A percentile compares a stretch with the other conserved stretches of the same genome.
Evolutionary conservation across 2,113 vertebrate genomes (phyloP).

Genomic region (Gasterosteus nipponicus): DNA sequence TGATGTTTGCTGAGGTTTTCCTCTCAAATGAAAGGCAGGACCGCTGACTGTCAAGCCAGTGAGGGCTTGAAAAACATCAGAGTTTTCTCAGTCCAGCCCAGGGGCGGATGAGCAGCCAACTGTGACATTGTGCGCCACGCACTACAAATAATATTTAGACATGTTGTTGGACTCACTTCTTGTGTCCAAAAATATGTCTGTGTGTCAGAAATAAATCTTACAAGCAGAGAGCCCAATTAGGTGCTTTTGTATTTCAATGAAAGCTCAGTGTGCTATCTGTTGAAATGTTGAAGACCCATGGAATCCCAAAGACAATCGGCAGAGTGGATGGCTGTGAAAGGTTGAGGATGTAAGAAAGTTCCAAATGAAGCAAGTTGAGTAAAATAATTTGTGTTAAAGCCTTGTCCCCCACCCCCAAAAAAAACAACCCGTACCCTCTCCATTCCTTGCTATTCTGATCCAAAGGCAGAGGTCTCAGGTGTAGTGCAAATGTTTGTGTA

Average conservation of each 20-base stretch:
- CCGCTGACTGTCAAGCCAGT: constrained; percentile 22
- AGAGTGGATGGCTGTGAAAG: not conserved
- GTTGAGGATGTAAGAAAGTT: not conserved
- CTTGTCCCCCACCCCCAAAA: not conserved
- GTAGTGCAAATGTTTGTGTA: constrained; percentile 58
- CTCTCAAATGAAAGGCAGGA: constrained; percentile 55
- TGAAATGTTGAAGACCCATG: constrained; percentile 11
- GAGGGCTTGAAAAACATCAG: constrained; percentile 53
- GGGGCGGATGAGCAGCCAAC: constrained; percentile 21
- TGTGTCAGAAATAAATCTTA: not conserved
- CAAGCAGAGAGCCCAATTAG: not conserved
- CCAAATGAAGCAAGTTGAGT: not conserved
- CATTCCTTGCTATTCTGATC: constrained; percentile 18
- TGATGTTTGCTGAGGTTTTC: constrained; percentile 74
- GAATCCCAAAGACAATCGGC: not conserved
- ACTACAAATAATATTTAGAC: constrained; percentile 26
- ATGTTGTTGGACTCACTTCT: not conserved
- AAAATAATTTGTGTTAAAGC: not conserved
- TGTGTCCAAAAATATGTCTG: not conserved
- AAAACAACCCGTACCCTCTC: constrained; percentile 5
- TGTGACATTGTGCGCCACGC: constrained; percentile 28
- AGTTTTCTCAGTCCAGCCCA: constrained; percentile 21
- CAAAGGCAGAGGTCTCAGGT: constrained; percentile 44
- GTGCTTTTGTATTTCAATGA: not conserved
- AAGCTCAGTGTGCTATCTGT: not conserved